A percentile compares a stretch with the other conserved stretches of the same genome.
phyloP scores from a whole-genome alignment of 37 sponge, comb jelly and placozoan species.

The Aplysina aerophoba region DNA sequence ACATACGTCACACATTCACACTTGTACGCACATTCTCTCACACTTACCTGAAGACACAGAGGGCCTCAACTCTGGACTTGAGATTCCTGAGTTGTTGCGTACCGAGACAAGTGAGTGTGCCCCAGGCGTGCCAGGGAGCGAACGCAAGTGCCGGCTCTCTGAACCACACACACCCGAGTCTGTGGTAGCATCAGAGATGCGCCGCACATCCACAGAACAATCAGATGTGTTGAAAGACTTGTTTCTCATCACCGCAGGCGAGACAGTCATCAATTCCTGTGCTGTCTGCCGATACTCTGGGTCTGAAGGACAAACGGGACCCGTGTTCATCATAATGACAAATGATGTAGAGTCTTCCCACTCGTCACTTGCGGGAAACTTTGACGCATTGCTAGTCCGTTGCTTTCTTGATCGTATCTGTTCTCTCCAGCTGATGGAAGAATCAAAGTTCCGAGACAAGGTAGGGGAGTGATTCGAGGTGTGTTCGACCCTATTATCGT shows the following conservation, averaged over 20 bases:
- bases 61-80: slow-evolving; percentile 42
- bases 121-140: slow-evolving; percentile 58
- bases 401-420: slow-evolving; percentile 10
- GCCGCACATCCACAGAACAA: slow-evolving; percentile 13
- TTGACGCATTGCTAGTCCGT: neutral
- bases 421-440: neutral
- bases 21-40: neutral
- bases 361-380: neutral
- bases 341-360: slow-evolving; percentile 71
- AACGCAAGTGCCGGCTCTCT: slow-evolving; percentile 42
- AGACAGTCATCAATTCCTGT: slow-evolving; percentile 74
- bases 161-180: slow-evolving; percentile 55
- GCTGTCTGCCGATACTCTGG: slow-evolving; percentile 76
- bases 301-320: slow-evolving; percentile 69
- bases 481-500: neutral
- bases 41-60: slow-evolving; percentile 62
- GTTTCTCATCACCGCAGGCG: slow-evolving; percentile 53
- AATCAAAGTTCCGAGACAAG: neutral
- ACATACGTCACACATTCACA: neutral
- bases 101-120: slow-evolving; percentile 41
- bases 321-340: slow-evolving; percentile 34
- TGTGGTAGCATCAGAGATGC: slow-evolving; percentile 53
- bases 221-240: slow-evolving; percentile 27
- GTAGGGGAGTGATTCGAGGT: neutral
- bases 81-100: slow-evolving; percentile 32